These are phyloP conservation scores for Dolichomitus sp. DNA, from an alignment of 2,888 invertebrate genomes.

Conservation along the genomic window DNA sequence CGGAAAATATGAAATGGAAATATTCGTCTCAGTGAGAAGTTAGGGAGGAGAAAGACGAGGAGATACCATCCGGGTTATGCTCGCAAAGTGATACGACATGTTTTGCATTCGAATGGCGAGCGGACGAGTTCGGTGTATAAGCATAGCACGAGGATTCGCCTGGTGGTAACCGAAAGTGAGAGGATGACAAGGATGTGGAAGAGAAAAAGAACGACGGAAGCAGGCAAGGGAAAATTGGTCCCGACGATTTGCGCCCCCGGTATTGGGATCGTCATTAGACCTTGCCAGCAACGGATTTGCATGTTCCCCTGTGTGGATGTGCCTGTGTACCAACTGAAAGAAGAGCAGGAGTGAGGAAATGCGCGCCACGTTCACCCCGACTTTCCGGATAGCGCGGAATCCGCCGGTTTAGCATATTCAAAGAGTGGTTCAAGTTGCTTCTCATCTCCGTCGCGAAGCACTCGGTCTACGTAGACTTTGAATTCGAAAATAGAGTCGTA, in stretches of 20 bases:
- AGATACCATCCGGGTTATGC: constrained; percentile 61
- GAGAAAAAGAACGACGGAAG: constrained; percentile 36
- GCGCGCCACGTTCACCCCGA: constrained; percentile 65
- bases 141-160: constrained; percentile 66
- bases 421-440: constrained; percentile 44
- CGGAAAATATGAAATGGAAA: constrained; percentile 17
- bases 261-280: constrained; percentile 81
- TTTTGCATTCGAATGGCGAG: constrained; percentile 78
- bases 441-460: constrained; percentile 40
- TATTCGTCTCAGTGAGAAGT: not conserved
- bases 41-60: not conserved
- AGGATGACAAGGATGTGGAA: constrained; percentile 45
- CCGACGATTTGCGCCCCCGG: constrained; percentile 77
- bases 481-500: constrained; percentile 76
- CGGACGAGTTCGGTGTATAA: constrained; percentile 67
- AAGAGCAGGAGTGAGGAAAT: constrained; percentile 72
- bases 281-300: constrained; percentile 75
- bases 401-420: constrained; percentile 65
- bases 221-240: constrained; percentile 73
- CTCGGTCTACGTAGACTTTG: constrained; percentile 66
- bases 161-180: constrained; percentile 44
- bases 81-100: constrained; percentile 78
- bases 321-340: not conserved
- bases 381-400: constrained; percentile 59
- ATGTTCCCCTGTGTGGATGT: constrained; percentile 61